A percentile compares a stretch with the other conserved stretches of the same genome.
Conservation (phyloP, 2,888 invertebrate genomes). For the Cataglyphis albicans region DNA sequence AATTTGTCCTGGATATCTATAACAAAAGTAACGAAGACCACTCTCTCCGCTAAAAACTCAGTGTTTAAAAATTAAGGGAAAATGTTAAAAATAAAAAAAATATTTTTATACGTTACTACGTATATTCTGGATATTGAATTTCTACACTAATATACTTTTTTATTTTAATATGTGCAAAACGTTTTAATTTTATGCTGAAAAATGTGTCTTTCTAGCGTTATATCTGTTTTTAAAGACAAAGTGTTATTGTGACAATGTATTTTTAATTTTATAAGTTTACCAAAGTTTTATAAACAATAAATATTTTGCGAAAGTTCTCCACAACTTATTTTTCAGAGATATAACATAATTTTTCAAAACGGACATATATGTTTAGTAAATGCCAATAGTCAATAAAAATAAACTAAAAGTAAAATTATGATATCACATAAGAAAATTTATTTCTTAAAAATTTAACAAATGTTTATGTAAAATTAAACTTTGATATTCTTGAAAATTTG, state of each 20-base stretch:
- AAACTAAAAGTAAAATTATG: not conserved
- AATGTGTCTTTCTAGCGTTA: not conserved
- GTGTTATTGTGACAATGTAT: not conserved
- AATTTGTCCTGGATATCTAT: constrained; percentile 50
- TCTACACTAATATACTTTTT: not conserved
- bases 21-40: constrained; percentile 37
- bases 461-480: not conserved
- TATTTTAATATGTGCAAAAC: not conserved
- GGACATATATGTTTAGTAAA: not conserved
- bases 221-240: not conserved
- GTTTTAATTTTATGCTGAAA: not conserved
- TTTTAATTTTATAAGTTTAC: not conserved
- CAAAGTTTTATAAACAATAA: not conserved
- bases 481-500: not conserved
- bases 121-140: not conserved
- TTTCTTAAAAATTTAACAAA: not conserved
- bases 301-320: not conserved
- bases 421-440: not conserved
- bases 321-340: not conserved
- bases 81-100: not conserved
- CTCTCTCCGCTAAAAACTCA: not conserved
- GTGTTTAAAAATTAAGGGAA: constrained; percentile 9
- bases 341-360: not conserved
- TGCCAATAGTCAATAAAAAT: not conserved
- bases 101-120: not conserved